phyloP scores from a whole-genome alignment of 1,140 invertebrate species.

The Drosophila yakuba region DNA sequence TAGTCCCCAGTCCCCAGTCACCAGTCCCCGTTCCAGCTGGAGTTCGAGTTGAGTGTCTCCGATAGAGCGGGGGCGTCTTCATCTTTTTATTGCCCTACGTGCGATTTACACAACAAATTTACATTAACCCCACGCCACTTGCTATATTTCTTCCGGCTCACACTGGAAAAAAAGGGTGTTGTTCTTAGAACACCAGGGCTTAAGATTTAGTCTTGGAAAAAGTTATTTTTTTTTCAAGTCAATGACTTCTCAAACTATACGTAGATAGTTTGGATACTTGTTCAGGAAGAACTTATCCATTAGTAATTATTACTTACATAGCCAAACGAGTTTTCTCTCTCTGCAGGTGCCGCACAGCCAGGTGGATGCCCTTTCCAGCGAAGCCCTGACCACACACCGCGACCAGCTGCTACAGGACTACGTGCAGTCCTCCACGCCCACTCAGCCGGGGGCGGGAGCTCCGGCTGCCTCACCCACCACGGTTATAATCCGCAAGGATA shows the following conservation, averaged over 20 bases:
- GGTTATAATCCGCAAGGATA: constrained; percentile 82
- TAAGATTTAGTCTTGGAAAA: too few relatives aligned
- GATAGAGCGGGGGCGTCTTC: constrained; percentile 42
- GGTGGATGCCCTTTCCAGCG: constrained; percentile 58
- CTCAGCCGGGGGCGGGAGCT: constrained; percentile 52
- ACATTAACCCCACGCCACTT: constrained; percentile 39
- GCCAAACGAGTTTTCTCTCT: constrained; percentile 1
- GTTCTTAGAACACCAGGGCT: too few relatives aligned
- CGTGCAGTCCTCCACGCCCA: constrained; percentile 52
- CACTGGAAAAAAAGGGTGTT: constrained; percentile 18
- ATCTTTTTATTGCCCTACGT: constrained; percentile 56
- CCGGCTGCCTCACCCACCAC: constrained; percentile 44
- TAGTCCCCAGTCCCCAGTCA: background rate
- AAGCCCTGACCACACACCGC: constrained; percentile 57
- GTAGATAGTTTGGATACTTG: too few relatives aligned
- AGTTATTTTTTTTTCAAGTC: too few relatives aligned
- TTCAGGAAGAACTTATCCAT: too few relatives aligned
- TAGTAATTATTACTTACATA: too few relatives aligned
- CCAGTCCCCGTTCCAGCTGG: background rate
- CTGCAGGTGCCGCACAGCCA: constrained; percentile 47
- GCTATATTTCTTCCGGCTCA: background rate
- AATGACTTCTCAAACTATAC: too few relatives aligned
- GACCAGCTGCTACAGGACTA: constrained; percentile 57
- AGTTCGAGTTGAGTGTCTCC: constrained; percentile 26
- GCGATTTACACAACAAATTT: constrained; percentile 79